A percentile compares a stretch with the other conserved stretches of the same genome.
These are phyloP conservation scores for Anthopleura sola DNA, from an alignment of 64 coral and sea anemone genomes.

Conservation along the genomic window DNA sequence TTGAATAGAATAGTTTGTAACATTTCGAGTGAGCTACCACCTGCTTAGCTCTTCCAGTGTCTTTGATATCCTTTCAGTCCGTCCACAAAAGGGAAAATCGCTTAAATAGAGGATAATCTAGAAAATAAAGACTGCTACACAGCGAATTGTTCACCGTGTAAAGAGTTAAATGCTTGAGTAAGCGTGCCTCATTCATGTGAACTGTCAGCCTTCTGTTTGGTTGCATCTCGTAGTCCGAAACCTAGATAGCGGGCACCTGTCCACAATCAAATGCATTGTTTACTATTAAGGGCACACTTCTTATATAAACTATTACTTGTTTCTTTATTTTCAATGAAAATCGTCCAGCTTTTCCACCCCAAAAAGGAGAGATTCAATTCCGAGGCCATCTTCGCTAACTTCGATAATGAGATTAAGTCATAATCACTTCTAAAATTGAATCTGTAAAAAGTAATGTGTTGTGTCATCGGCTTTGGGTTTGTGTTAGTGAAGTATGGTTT, in stretches of 20 bases:
- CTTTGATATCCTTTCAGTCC: background rate
- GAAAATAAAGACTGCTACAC: background rate
- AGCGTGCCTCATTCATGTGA: background rate
- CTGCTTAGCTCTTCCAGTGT: background rate
- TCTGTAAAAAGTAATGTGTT: background rate
- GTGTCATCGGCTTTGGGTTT: background rate
- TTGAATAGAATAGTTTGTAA: background rate
- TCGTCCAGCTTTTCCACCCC: background rate
- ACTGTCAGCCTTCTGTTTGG: background rate
- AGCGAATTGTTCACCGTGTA: background rate
- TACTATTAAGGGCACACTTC: conserved; percentile 14
- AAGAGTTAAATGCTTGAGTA: background rate
- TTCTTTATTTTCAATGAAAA: background rate
- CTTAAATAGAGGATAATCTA: background rate
- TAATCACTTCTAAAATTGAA: background rate
- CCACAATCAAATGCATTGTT: background rate
- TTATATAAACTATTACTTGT: conserved; percentile 15
- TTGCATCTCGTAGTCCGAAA: background rate
- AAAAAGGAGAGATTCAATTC: background rate
- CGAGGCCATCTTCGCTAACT: background rate
- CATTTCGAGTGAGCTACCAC: conserved; percentile 1
- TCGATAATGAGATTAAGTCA: background rate
- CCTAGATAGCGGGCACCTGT: conserved; percentile 11
- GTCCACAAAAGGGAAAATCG: conserved; percentile 1
- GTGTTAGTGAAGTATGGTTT: background rate